These are phyloP conservation scores for Remorina albescens DNA, from an alignment of 2,797 vertebrate species.

Conservation along the genomic window DNA sequence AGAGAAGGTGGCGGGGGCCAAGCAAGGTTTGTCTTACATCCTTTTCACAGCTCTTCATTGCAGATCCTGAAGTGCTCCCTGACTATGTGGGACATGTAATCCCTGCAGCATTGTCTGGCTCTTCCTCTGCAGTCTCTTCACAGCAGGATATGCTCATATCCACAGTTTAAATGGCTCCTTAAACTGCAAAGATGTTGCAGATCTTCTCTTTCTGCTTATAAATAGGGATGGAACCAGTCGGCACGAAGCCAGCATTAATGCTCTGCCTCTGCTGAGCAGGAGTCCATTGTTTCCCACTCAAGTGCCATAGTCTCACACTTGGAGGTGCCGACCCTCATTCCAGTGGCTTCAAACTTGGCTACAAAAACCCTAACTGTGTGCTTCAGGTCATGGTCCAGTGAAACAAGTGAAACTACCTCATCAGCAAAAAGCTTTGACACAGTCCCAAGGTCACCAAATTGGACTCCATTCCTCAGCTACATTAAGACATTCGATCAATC, in stretches of 20 bases:
- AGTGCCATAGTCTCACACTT: constrained; percentile 13
- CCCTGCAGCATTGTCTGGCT: not conserved
- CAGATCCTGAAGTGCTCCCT: not conserved
- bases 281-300: constrained; percentile 38
- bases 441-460: constrained; percentile 41
- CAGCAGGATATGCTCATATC: not conserved
- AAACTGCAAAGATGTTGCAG: not conserved
- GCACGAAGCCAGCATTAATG: not conserved
- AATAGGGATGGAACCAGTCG: not conserved
- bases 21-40: not conserved
- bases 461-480: constrained; percentile 24
- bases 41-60: not conserved
- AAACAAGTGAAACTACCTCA: constrained; percentile 53
- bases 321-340: constrained; percentile 44
- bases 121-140: not conserved
- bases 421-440: constrained; percentile 55
- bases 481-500: constrained; percentile 33
- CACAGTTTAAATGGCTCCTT: not conserved
- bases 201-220: not conserved
- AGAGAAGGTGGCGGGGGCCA: not conserved
- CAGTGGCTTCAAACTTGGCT: constrained; percentile 27
- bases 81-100: not conserved
- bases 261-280: not conserved
- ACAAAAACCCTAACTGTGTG: constrained; percentile 7
- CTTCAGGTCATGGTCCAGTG: constrained; percentile 45